Evolutionary conservation across 2,888 invertebrate genomes (phyloP), one percentile per base, ranked within the genome.

Genomic region (Macaria notata): DNA sequence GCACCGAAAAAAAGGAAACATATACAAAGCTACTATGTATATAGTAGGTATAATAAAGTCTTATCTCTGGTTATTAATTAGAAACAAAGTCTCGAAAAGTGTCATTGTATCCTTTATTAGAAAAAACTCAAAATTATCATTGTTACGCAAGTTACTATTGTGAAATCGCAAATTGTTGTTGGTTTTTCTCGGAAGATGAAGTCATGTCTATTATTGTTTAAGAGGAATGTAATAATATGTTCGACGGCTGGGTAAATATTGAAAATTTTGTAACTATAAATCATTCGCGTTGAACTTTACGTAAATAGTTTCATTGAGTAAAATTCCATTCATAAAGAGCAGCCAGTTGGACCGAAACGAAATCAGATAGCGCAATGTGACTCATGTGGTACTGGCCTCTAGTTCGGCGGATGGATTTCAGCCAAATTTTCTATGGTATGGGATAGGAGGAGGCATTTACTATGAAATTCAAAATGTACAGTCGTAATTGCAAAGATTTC

Each of bases 251-350:
- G n/a, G 43, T 51, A 56, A 56, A 56, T 51, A 51, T 51, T 47
- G 46, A 56, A 51, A 36, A 46, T 38, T 36, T 56, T 51, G 43
- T 31, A 31, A 46, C 30, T 4, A 46, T 47, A 51, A 43, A 56
- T 39, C 43, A 56, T 50, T 2, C 9, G 9, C 31, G 42, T 33
- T 46, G 43, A 47, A 36, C 42, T 46, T 33, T 50, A 43, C 50
- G 56, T 50, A 43, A 56, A 51, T 56, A 47, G 19, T 39, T 51
- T 51, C 56, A 56, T 56, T 51, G 56, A 56, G 47, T 47, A 51
- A 44, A 51, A 44, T 44, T 56, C 51, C 51, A 51, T 56, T 56
- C 56, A 56, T 31, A 46, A 50, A 33, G 29, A 49, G 38, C 43
- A 9, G 31, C 8, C 51, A 44, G 9, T 38, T 45, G 3, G 41